These are phyloP conservation scores for Botrylloides violaceus DNA, from an alignment of 23 tunicate species.

Conservation along the genomic window DNA sequence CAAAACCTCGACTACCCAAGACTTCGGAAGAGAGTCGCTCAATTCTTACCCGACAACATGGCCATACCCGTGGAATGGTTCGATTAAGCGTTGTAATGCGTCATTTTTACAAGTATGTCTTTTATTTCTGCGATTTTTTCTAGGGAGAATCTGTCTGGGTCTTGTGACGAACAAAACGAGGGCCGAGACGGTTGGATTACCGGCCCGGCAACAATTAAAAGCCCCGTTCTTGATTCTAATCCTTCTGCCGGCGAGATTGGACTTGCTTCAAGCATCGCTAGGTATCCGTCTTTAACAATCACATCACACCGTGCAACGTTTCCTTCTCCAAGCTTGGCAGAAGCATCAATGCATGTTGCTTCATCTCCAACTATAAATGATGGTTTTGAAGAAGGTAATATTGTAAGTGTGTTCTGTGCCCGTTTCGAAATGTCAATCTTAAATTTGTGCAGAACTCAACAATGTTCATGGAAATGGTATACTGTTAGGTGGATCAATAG, in stretches of 20 bases:
- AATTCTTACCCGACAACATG: constrained; percentile 3
- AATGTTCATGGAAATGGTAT: constrained; percentile 1
- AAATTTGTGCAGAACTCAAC: constrained; percentile 4
- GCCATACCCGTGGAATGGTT: constrained; percentile 7
- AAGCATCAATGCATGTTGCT: not conserved
- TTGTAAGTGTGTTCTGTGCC: not conserved
- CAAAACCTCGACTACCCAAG: constrained; percentile 20
- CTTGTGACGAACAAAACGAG: constrained; percentile 2
- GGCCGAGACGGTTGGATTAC: not conserved
- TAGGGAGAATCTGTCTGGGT: constrained; percentile 11
- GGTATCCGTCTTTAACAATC: constrained; percentile 2
- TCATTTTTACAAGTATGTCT: not conserved
- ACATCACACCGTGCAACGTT: constrained; percentile 6
- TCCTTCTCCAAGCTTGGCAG: not conserved
- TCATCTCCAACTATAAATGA: not conserved
- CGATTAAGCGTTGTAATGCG: not conserved
- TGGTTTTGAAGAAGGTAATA: constrained; percentile 19
- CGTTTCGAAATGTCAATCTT: not conserved
- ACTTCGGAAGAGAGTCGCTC: constrained; percentile 18
- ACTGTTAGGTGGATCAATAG: not conserved
- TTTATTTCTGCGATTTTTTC: not conserved
- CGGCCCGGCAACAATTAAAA: not conserved
- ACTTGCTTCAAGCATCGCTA: constrained; percentile 8
- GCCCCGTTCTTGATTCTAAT: constrained; percentile 19
- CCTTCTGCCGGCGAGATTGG: constrained; percentile 15